Evolutionary conservation across 2,888 invertebrate species (phyloP).

Genomic region (Hydrotaea diabolus): DNA sequence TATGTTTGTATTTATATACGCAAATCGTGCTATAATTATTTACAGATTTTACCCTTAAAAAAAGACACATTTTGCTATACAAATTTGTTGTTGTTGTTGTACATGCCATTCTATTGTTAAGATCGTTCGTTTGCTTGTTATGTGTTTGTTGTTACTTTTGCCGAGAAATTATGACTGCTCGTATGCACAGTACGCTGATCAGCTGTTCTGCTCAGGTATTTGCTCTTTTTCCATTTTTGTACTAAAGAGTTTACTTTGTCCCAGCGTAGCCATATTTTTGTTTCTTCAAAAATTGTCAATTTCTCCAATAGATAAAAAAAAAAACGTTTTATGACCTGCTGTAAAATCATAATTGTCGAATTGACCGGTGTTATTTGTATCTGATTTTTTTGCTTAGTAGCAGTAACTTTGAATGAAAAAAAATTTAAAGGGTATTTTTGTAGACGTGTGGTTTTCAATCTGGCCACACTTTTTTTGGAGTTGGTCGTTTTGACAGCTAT

Average conservation of each 20-base stretch:
- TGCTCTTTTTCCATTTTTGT: not conserved
- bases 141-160: not conserved
- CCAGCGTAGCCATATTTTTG: too few relatives aligned
- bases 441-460: too few relatives aligned
- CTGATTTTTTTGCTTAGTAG: too few relatives aligned
- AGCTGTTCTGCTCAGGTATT: not conserved
- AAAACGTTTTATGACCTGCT: too few relatives aligned
- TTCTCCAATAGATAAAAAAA: too few relatives aligned
- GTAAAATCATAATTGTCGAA: too few relatives aligned
- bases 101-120: slow-evolving; percentile 14
- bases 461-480: too few relatives aligned
- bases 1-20: not conserved
- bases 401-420: too few relatives aligned
- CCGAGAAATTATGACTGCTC: not conserved
- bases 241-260: not conserved
- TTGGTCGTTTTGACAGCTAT: too few relatives aligned
- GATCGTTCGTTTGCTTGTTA: not conserved
- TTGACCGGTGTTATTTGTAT: too few relatives aligned
- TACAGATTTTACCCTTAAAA: slow-evolving; percentile 3
- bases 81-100: not conserved
- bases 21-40: slow-evolving; percentile 7
- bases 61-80: not conserved
- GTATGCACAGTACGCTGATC: not conserved
- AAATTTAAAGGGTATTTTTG: too few relatives aligned
- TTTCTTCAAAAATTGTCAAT: too few relatives aligned